Base-by-base conservation (phyloP, 1,140 invertebrate genomes). In the Cydia fagiglandana region DNA sequence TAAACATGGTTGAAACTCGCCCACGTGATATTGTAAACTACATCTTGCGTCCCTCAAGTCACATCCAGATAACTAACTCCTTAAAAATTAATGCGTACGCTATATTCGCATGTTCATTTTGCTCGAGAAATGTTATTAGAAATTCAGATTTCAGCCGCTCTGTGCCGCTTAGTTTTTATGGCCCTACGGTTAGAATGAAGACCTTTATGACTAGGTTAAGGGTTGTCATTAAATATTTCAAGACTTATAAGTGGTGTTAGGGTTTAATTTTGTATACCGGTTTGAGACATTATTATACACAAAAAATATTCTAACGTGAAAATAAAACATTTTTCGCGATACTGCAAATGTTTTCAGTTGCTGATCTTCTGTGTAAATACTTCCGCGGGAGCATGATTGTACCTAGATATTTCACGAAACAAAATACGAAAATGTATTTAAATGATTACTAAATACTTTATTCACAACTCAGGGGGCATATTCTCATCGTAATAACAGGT, bases 51-150 rank as follows among this genome's bases (percentile, higher is more conserved):
- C 41, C 30, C 20, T 17, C 28, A 75, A 24, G 77, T 45, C 80
- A 61, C 74, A 78, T 83, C 84, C 10, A 82, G 80, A 30, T 61
- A 53, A 20, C 6, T 85, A 83, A 28, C 61, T 85, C 80, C 38
- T 47, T 45, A 82, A 85, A 84, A 86, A 87, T 85, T 85, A 87
- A 87, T 85, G 85, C 81, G 78, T 84, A 81, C 81, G 80, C 73
- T 88, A 82, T 87, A 88, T 89, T 89, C 84, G 84, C 85, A 85
- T 88, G 84, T 86, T 85, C 87, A 88, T 89, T 86, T 87, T 75
- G 80, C 81, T 83, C 76, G 77, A 82, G 88, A 85, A 79, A 86
- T 84, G 84, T 88, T 88, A 89, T 89, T 91, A 88, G 88, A 89
- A 87, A 87, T 89, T 89, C 84, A 89, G 87, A 91, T 88, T 90